A percentile compares a stretch with the other conserved stretches of the same genome.
Evolutionary conservation across 2,888 invertebrate species (phyloP).

Genomic region (Hydriomena furcata): DNA sequence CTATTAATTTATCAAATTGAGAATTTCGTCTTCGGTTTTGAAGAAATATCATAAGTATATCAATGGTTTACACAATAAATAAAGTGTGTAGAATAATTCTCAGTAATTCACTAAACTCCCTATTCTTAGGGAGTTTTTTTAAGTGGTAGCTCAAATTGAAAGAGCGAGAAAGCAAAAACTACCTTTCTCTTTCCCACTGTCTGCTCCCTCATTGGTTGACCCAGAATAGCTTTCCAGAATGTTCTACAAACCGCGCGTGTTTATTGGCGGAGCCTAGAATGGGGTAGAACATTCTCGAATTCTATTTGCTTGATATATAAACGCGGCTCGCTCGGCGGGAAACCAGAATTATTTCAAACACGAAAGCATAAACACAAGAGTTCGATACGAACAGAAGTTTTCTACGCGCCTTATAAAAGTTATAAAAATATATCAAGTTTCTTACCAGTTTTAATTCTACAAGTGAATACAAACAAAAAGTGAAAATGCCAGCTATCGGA

Average conservation of each 20-base stretch:
- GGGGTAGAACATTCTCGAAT: conserved; percentile 54
- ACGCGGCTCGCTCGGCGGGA: conserved; percentile 51
- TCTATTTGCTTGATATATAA: conserved; percentile 59
- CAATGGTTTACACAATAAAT: no score
- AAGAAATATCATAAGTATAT: no score
- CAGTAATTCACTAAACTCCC: conserved; percentile 15
- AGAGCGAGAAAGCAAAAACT: conserved; percentile 10
- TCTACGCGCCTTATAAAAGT: conserved; percentile 17
- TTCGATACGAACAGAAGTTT: conserved; percentile 52
- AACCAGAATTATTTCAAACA: conserved; percentile 64
- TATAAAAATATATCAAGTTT: no score
- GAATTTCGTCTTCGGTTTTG: no score
- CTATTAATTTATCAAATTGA: no score
- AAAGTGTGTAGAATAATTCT: no score
- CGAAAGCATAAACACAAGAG: conserved; percentile 47
- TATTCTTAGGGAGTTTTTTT: conserved; percentile 27
- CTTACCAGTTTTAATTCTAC: conserved; percentile 21
- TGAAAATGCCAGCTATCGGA: conserved; percentile 79
- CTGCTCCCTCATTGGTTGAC: conserved; percentile 48
- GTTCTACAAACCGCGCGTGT: conserved; percentile 38
- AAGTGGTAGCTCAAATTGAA: conserved; percentile 24
- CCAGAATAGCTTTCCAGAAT: conserved; percentile 44
- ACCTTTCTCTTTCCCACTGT: conserved; percentile 34
- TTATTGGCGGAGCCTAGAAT: conserved; percentile 54
- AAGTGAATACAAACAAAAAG: conserved; percentile 33